Evolutionary conservation across 2,888 invertebrate species (phyloP), one percentile per base, ranked within the genome.

Genomic region (Calameuta idolon): DNA sequence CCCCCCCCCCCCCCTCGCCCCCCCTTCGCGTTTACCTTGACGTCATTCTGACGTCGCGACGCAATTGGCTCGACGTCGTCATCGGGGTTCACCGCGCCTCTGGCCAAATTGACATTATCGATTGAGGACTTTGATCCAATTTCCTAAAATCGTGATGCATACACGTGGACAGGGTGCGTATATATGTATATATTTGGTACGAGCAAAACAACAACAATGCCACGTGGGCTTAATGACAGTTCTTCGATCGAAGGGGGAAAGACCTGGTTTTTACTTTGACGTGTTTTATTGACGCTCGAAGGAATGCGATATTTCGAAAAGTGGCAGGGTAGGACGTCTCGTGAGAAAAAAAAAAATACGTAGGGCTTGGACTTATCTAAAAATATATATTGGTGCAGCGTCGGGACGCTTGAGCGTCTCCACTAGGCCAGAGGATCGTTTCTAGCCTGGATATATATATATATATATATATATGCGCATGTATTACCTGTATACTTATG

Each of bases 1-100:
- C 82, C 82, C 3, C 33, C 1, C 33, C 33, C 0, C 33, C 33
- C 33, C 33, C 31, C 2, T 31, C 35, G 3, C 33, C 0, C 33
- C 33, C 33, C 33, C 31, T 31, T 31, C 35, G 3, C 11, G 35
- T 35, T 82, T 81, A 79, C 76, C 76, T 74, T 78, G 77, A 76
- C 76, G 76, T 79, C 73, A 81, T 76, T 77, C 74, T 83, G 83
- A 84, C 83, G 83, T 84, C 82, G 82, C 79, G 68, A 34, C 73
- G 78, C 79, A 83, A 84, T 83, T 81, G 81, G 79, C 74, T 80
- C 81, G 80, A 82, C 81, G 77, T 79, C 80, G 83, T 81, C 71
- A 71, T 30, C 71, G 71, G 71, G 15, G 40, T 55, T 9, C 31
- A 80, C 81, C 31, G 80, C 81, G 82, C 82, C 78, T 77, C 77